Evolutionary conservation across 2,113 vertebrate genomes (phyloP).

Genomic region (Picathartes gymnocephalus): DNA sequence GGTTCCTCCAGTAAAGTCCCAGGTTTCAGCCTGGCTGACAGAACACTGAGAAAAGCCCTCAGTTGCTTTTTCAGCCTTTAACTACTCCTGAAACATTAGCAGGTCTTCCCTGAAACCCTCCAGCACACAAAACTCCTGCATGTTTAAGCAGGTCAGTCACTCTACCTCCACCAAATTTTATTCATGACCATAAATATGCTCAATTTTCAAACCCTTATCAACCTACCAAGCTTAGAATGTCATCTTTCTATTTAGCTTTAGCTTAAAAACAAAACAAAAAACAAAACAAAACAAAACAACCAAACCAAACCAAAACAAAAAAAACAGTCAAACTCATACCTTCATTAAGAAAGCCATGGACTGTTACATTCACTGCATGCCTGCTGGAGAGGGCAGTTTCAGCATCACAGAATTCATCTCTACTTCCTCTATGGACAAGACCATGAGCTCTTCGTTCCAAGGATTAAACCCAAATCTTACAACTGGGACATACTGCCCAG

Average conservation of each 20-base stretch:
- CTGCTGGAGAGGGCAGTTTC: not conserved
- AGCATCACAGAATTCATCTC: not conserved
- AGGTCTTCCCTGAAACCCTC: not conserved
- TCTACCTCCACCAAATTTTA: not conserved
- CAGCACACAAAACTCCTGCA: not conserved
- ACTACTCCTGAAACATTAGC: not conserved
- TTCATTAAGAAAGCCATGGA: not conserved
- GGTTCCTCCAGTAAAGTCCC: not conserved
- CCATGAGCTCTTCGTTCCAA: accelerated
- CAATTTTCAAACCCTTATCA: not conserved
- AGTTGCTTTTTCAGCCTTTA: not conserved
- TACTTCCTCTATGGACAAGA: not conserved
- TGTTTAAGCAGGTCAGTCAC: not conserved
- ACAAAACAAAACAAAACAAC: no score
- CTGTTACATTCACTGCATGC: accelerated
- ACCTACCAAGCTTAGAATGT: not conserved
- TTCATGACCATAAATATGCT: not conserved
- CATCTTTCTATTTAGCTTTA: not conserved
- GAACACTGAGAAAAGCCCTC: not conserved
- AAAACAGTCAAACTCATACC: accelerated
- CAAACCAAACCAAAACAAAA: no score
- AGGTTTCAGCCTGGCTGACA: not conserved
- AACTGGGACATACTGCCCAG: no score
- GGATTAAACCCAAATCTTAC: not conserved
- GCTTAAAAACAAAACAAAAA: no score